Percentiles rank a stretch among this genome's conserved stretches.
phyloP scores from a whole-genome alignment of 2,797 vertebrate species.

The Avahi laniger region DNA sequence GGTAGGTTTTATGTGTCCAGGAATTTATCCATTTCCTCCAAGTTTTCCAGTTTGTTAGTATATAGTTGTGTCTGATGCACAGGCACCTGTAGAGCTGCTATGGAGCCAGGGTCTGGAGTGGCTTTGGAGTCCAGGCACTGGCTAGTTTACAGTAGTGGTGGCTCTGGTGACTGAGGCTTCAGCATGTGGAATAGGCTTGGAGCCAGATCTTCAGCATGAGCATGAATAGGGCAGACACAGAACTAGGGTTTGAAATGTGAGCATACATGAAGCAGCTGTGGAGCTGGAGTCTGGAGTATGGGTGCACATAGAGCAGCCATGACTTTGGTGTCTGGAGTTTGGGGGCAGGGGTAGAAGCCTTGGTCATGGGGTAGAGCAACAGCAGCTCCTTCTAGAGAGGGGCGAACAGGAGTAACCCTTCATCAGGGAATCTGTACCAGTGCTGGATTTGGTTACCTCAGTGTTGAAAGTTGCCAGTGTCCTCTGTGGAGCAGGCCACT shows the following conservation, averaged over 20 bases:
- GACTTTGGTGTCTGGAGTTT: neutral
- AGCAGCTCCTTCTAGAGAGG: neutral
- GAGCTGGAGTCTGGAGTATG: neutral
- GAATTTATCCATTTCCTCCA: too few relatives aligned
- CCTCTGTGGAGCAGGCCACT: neutral
- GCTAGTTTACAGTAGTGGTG: neutral
- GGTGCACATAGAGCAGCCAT: neutral
- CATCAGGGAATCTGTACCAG: neutral
- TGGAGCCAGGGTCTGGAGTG: neutral
- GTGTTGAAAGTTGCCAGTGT: too few relatives aligned
- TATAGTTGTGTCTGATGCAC: too few relatives aligned
- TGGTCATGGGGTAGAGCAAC: neutral
- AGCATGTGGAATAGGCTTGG: neutral
- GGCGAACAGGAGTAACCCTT: neutral
- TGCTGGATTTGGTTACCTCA: neutral
- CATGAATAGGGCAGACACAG: neutral
- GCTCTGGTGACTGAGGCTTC: neutral
- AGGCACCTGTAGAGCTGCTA: neutral
- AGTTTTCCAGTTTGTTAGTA: too few relatives aligned
- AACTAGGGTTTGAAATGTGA: neutral
- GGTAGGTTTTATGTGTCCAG: too few relatives aligned
- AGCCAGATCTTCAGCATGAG: neutral
- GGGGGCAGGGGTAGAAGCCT: neutral
- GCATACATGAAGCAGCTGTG: neutral
- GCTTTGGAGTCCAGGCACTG: neutral